Base-by-base conservation (phyloP, 2,888 invertebrate species). In the Dolomedes plantarius region DNA sequence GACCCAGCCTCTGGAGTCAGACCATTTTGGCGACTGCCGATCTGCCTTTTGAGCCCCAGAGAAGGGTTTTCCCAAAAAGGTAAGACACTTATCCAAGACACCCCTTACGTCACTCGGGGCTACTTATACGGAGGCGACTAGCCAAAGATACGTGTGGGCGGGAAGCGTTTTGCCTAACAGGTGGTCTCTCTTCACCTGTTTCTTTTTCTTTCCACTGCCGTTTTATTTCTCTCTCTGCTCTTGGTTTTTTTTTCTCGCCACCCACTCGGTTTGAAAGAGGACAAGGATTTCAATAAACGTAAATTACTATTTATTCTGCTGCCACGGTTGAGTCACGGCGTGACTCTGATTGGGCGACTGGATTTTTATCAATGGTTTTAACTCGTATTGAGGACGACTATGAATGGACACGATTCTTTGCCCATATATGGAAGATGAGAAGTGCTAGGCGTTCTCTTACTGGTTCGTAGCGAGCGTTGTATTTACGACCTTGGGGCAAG, bases 321-420 rank as follows among this genome's bases (percentile, higher is more conserved):
- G 56, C 5, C 23, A 23, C 23, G 23, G 56, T 23, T 56, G 56
- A 56, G 56, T 56, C 56, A 56, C 23, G 23, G 19, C 56, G 46
- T 23, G 56, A 23, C 23, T 23, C 23, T 56, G 19, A 56, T 56
- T 23, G 56, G 56, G 3, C 23, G 11, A 56, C 23, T 56, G 5
- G 72, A 80, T 72, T 79, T 80, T 72, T 80, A 80, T 80, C 79
- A 80, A 78, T 78, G 78, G 39, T 23, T 50, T 31, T 2, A 13
- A 7, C 23, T 29, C 19, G 32, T 71, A 71, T 80, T 80, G 65
- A 72, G 79, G 79, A 23, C 73, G 46, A 27, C 64, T 64, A 50
- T 73, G 73, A 73, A 73, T 72, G 79, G 65, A 41, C n/a, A 19
- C 11, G 67, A 23, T 16, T 56, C 28, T 28, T 29, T 80, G 65